Base-by-base conservation (phyloP, 2,797 vertebrate genomes). In the Botia almorhae region DNA sequence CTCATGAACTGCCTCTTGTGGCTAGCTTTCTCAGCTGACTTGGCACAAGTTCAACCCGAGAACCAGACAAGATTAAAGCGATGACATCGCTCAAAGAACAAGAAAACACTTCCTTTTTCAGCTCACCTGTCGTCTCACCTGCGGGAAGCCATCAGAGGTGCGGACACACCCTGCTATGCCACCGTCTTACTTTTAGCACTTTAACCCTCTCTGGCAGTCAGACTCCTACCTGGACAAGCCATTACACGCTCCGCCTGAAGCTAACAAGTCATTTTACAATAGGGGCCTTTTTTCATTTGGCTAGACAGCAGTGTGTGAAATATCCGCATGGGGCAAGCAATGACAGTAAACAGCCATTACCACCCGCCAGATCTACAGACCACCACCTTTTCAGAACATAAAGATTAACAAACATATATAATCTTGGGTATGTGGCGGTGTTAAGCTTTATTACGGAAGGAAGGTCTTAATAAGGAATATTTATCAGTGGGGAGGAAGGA, bases 111-210 rank as follows among this genome's bases (percentile, higher is more conserved):
- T 74, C 48, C 46, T 79, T 56, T 7, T n/a, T 74, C 17, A 21
- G n/a, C 73, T 76, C 64, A 80, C 74, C 79, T 80, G 79, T 63
- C 58, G 68, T 63, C 5, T 78, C 79, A 79, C 67, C 55, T 56
- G 46, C 70, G 36, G 46, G 13, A 63, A 81, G 71, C 33, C 8
- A 64, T 51, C 51, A 72, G 64, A 75, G 56, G 68, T 12, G 26
- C 16, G 16, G 39, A 73, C 73, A 48, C 63, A 80, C 73, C 74
- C 48, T 64, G 68, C 29, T 56, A 23, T 10, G 39, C 48, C 5
- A n/a, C 43, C 43, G 50, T 21, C 74, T 43, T 55, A 2, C 60
- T 43, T 16, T 53, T 46, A 36, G 26, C 43, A 5, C n/a, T n/a
- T 65, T 29, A 53, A 69, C 43, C 46, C 53, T 55, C 13, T 68